Evolutionary conservation across 2,113 vertebrate genomes (phyloP).

Genomic region (Eublepharis macularius): DNA sequence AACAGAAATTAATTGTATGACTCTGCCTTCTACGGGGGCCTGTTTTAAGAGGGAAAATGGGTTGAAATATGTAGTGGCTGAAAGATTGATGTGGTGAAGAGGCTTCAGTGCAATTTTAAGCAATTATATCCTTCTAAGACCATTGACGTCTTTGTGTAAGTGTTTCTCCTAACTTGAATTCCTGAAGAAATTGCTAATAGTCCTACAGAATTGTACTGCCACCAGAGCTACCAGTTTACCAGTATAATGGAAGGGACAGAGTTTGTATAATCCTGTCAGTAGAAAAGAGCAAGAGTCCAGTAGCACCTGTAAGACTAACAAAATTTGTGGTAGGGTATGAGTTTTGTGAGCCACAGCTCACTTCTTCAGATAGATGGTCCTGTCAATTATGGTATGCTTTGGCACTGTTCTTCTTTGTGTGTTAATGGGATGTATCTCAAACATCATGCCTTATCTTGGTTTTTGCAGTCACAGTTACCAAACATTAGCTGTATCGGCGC

Average conservation of each 20-base stretch:
- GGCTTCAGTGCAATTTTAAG: no score
- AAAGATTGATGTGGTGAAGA: background rate
- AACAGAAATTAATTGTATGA: background rate
- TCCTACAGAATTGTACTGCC: background rate
- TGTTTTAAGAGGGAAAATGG: background rate
- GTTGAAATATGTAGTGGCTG: background rate
- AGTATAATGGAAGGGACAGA: background rate
- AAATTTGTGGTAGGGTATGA: no score
- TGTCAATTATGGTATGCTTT: background rate
- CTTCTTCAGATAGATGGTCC: no score
- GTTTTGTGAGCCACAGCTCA: no score
- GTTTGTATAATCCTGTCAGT: background rate
- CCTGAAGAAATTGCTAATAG: no score
- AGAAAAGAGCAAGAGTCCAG: no score
- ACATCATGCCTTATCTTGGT: background rate
- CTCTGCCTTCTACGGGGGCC: background rate
- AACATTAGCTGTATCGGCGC: background rate
- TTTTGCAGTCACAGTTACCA: background rate
- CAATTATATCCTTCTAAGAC: no score
- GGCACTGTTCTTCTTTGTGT: background rate
- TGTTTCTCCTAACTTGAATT: background rate
- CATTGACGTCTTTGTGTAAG: no score
- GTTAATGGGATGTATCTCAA: background rate
- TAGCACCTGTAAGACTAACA: no score
- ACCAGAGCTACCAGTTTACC: background rate